phyloP scores from a whole-genome alignment of 2,113 vertebrate genomes.

The Chamaetylas fuelleborni region DNA sequence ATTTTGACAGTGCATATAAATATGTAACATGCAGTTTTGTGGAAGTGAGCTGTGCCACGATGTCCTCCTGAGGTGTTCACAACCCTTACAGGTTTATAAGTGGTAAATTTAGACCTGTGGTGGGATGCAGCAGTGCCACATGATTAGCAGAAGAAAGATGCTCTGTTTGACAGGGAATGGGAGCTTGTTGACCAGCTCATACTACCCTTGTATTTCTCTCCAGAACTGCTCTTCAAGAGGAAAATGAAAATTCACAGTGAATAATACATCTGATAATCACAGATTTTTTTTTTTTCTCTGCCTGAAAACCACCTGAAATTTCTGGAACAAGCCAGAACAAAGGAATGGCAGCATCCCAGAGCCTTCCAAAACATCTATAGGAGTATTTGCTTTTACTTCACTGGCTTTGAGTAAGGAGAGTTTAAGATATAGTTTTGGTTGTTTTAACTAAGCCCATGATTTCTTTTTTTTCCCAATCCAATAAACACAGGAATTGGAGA shows the following conservation, averaged over 20 bases:
- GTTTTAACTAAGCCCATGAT: not conserved
- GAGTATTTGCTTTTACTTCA: not conserved
- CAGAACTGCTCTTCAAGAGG: not conserved
- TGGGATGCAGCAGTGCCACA: not conserved
- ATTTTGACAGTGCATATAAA: slow-evolving; percentile 58
- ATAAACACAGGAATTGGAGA: not conserved
- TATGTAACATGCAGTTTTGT: slow-evolving; percentile 23
- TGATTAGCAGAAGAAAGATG: not conserved
- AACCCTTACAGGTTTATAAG: not conserved
- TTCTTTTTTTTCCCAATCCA: not conserved
- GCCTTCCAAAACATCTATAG: not conserved
- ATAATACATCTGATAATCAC: not conserved
- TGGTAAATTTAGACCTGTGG: not conserved
- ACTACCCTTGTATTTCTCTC: not conserved
- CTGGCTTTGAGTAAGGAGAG: not conserved
- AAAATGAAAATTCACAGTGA: slow-evolving; percentile 5
- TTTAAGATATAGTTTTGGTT: not conserved
- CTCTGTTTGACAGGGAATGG: not conserved
- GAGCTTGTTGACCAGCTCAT: not conserved
- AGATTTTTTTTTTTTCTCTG: not conserved
- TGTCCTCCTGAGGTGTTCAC: slow-evolving; percentile 9
- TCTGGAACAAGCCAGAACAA: not conserved
- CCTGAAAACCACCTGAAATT: not conserved
- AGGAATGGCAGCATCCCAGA: not conserved
- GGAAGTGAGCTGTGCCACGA: not conserved